Conservation (phyloP, 2,888 invertebrate species). For the Abrostola triplasia region DNA sequence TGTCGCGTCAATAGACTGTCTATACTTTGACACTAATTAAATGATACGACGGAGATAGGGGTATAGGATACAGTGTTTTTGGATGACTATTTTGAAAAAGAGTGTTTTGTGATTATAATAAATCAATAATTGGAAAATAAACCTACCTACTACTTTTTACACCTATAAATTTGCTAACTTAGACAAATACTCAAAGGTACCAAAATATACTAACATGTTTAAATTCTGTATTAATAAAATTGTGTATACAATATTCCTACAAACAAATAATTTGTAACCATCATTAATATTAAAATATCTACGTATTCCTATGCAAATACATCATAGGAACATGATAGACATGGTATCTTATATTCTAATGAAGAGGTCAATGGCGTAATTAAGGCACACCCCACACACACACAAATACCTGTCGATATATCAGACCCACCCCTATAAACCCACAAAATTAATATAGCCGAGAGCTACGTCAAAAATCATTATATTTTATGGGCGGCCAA, state of each 20-base stretch:
- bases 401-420: slow-evolving; percentile 76
- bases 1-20: background rate
- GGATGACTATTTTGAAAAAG: too few species aligned
- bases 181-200: background rate
- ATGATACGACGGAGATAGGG: too few species aligned
- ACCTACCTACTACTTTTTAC: too few species aligned
- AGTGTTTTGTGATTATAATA: too few species aligned
- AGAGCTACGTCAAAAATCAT: slow-evolving; percentile 86
- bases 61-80: too few species aligned
- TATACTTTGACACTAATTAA: too few species aligned
- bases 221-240: background rate
- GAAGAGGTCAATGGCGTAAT: slow-evolving; percentile 66
- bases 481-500: slow-evolving; percentile 86
- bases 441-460: slow-evolving; percentile 83
- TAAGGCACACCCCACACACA: slow-evolving; percentile 50
- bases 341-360: slow-evolving; percentile 57
- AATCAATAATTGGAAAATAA: too few species aligned
- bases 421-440: slow-evolving; percentile 71
- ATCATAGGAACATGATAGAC: slow-evolving; percentile 37
- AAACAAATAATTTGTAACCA: background rate
- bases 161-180: background rate
- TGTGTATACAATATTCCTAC: background rate
- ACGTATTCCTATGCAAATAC: slow-evolving; percentile 32
- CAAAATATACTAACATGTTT: background rate
- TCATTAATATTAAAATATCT: slow-evolving; percentile 11